phyloP scores from a whole-genome alignment of 2,888 invertebrate genomes.

The Oconnorella tubifera region DNA sequence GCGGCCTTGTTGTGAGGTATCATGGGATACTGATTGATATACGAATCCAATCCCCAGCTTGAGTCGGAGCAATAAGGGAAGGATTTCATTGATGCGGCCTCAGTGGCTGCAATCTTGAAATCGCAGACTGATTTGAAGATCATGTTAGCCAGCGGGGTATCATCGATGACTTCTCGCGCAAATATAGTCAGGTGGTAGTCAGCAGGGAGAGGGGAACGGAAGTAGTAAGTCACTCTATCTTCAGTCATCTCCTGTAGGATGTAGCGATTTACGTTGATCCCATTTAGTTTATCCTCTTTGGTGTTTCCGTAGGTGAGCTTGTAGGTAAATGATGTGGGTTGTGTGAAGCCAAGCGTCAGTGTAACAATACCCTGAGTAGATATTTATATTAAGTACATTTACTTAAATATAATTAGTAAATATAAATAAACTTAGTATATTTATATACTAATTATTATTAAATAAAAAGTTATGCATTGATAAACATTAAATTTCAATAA shows the following conservation, averaged over 20 bases:
- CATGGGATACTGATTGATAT: slow-evolving; percentile 48
- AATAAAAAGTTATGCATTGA: too few species aligned
- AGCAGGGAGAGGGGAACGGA: slow-evolving; percentile 20
- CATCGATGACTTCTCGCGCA: slow-evolving; percentile 48
- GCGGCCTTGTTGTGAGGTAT: slow-evolving; percentile 46
- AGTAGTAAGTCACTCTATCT: slow-evolving; percentile 47
- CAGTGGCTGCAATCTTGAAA: slow-evolving; percentile 50
- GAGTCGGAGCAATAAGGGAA: slow-evolving; percentile 53
- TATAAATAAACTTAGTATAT: too few species aligned
- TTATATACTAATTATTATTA: too few species aligned
- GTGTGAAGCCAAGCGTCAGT: slow-evolving; percentile 51
- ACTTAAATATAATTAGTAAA: too few species aligned
- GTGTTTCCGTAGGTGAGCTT: slow-evolving; percentile 50
- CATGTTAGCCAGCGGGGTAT: slow-evolving; percentile 46
- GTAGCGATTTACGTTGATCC: slow-evolving; percentile 32
- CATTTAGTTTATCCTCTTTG: slow-evolving; percentile 45
- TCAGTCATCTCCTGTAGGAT: slow-evolving; percentile 51
- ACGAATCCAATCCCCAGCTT: slow-evolving; percentile 53
- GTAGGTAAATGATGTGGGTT: slow-evolving; percentile 55
- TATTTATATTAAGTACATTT: too few species aligned
- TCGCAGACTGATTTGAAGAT: slow-evolving; percentile 53
- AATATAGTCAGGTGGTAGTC: slow-evolving; percentile 43
- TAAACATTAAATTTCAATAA: too few species aligned
- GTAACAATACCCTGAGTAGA: slow-evolving; percentile 31
- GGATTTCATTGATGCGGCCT: slow-evolving; percentile 44